Conservation (phyloP, 2,888 invertebrate genomes). For the Julus scanicus region DNA sequence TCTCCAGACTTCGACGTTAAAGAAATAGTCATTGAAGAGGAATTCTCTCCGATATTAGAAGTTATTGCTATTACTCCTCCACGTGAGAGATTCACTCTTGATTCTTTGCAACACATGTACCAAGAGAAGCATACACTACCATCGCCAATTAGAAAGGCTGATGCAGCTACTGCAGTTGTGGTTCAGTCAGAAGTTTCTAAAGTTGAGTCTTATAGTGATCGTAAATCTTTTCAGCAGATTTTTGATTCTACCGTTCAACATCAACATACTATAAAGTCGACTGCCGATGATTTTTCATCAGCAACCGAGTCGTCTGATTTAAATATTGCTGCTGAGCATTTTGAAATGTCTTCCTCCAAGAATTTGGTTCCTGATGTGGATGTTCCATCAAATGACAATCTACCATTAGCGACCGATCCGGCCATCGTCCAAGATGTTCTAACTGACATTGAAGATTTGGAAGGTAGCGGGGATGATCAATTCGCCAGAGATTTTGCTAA, state of each 20-base stretch:
- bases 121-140: not conserved
- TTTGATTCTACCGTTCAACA: not conserved
- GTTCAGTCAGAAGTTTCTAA: not conserved
- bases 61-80: conserved; percentile 56
- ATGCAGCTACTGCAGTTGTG: conserved; percentile 2
- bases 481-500: not conserved
- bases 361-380: not conserved
- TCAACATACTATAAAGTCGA: not conserved
- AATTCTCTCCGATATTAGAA: conserved; percentile 58
- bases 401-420: not conserved
- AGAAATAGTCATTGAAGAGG: conserved; percentile 57
- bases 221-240: not conserved
- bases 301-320: not conserved
- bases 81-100: conserved; percentile 35
- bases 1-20: conserved; percentile 48
- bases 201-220: conserved; percentile 14
- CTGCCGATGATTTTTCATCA: not conserved
- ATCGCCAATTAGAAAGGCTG: not conserved
- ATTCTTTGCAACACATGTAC: conserved; percentile 19
- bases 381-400: not conserved
- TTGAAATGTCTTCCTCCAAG: not conserved
- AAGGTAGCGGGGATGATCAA: not conserved
- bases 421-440: not conserved
- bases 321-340: not conserved
- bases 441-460: not conserved